A percentile compares a stretch with the other conserved stretches of the same genome.
phyloP scores from a whole-genome alignment of 2,888 invertebrate genomes.

The Dendrolimus houi region DNA sequence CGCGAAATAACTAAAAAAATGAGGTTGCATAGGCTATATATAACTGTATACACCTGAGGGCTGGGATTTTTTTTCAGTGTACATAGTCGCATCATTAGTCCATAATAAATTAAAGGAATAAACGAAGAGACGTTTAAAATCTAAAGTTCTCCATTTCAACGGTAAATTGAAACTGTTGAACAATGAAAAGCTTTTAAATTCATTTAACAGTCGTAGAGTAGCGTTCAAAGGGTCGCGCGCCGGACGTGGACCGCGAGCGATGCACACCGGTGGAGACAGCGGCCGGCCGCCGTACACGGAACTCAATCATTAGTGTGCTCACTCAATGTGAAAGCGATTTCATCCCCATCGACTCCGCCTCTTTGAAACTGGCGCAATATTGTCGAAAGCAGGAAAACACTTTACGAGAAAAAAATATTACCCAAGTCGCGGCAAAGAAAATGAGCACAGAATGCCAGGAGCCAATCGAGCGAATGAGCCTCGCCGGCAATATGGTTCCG shows the following conservation, averaged over 20 bases:
- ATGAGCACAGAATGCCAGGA: constrained; percentile 62
- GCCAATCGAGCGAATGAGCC: constrained; percentile 63
- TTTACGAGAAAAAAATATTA: constrained; percentile 61
- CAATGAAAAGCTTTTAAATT: constrained; percentile 61
- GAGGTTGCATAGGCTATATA: too few species aligned
- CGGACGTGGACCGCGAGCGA: constrained; percentile 21
- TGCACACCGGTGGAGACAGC: constrained; percentile 16
- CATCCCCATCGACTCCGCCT: constrained; percentile 55
- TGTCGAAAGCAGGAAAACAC: constrained; percentile 72
- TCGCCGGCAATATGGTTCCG: constrained; percentile 55
- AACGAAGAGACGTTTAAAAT: too few species aligned
- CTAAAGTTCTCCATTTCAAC: too few species aligned
- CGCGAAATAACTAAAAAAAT: too few species aligned
- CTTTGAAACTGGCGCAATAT: constrained; percentile 71
- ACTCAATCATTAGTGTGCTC: constrained; percentile 75
- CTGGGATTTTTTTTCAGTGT: too few species aligned
- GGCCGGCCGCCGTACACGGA: constrained; percentile 45
- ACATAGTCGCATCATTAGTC: too few species aligned
- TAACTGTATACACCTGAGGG: too few species aligned
- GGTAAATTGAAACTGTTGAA: constrained; percentile 19
- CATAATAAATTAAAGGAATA: too few species aligned
- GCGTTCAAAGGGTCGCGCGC: constrained; percentile 6
- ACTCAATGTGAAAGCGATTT: constrained; percentile 73
- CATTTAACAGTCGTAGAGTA: constrained; percentile 62
- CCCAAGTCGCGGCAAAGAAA: constrained; percentile 53